phyloP scores from a whole-genome alignment of 2,888 invertebrate genomes.

The Andrena bicolor region DNA sequence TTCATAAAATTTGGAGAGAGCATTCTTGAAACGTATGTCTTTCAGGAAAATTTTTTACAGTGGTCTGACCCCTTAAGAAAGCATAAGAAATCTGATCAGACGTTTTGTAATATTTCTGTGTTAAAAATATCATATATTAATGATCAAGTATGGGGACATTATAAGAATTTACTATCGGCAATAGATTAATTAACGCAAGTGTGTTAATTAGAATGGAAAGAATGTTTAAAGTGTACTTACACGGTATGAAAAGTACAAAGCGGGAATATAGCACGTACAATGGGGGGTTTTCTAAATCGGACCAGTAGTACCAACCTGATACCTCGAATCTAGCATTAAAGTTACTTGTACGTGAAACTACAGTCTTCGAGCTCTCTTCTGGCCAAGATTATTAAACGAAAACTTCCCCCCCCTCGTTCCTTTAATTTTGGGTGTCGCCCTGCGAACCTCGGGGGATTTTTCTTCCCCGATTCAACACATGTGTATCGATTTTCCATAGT shows the following conservation, averaged over 20 bases:
- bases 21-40: too few species aligned
- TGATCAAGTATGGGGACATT: background rate
- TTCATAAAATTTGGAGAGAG: too few species aligned
- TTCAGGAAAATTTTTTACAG: too few species aligned
- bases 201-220: background rate
- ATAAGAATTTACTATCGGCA: background rate
- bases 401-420: background rate
- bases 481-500: conserved; percentile 74
- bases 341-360: too few species aligned
- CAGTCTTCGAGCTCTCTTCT: background rate
- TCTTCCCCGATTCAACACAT: conserved; percentile 6
- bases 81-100: background rate
- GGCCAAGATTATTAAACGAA: background rate
- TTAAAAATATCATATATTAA: background rate
- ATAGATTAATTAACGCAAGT: background rate
- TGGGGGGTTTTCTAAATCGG: too few species aligned
- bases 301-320: too few species aligned
- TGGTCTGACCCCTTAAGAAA: background rate
- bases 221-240: too few species aligned
- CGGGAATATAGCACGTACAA: too few species aligned
- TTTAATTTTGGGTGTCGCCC: background rate
- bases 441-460: conserved; percentile 6
- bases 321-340: too few species aligned
- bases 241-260: too few species aligned
- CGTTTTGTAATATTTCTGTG: background rate